Evolutionary conservation across 2,113 vertebrate genomes (phyloP), one percentile per base, ranked within the genome.

Genomic region (Regulus satrapa): DNA sequence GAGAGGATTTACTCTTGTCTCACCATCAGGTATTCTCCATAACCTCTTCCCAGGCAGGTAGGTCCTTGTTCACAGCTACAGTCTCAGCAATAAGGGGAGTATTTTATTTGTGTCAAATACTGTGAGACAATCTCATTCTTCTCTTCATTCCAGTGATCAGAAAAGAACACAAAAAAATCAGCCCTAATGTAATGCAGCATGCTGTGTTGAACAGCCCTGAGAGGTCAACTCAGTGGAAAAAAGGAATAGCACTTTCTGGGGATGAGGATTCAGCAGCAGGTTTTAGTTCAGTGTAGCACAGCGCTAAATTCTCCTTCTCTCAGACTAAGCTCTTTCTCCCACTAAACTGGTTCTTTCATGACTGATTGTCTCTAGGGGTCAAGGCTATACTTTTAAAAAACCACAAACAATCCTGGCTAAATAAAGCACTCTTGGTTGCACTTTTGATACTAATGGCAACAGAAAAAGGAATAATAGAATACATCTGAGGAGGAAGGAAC

Each of bases 401-500:
- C 3, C 0, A 7, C 28, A 64, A 40, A 58, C 13, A 59, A 25
- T 45, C 7, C 24, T 20, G 11, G 76, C 43, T 14, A 58, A 86
- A 54, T 25, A 15, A 76, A 59, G 5, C 8, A 7, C 8, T 31
- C 14, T 4, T 31, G 1, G 18, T 69, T 45, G n/a, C 29, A 63
- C 16, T 71, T 82, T 38, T 24, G 1, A 2, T 43, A 21, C 9
- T 25, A 14, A 61, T 8, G 3, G 26, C 63, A 77, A 66, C 28
- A 73, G 17, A 12, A 52, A 52, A 73, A 61, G 5, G 12, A 89
- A 48, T 8, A 41, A 40, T 58, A 71, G 3, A 55, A 54, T 3
- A 28, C 0, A 0, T 7, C 55, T 0, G 14, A 80, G 8, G n/a
- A 59, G 6, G 12, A 69, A 69, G 7, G 21, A 88, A 52, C 6